Conservation (phyloP, 2,113 vertebrate species). For the Eleginops maclovinus region DNA sequence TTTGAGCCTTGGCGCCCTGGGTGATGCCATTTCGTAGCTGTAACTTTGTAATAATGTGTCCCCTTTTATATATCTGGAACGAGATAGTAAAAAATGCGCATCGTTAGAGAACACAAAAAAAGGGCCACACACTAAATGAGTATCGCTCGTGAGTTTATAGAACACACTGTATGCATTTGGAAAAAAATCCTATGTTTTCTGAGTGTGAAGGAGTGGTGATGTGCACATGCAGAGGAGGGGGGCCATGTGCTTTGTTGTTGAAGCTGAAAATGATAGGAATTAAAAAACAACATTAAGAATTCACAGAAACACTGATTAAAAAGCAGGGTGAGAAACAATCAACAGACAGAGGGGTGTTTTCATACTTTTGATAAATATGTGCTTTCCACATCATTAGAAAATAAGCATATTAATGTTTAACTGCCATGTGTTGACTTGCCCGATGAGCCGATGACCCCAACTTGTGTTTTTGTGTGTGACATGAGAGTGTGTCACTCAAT, state of each 20-base stretch:
- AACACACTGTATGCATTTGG: background rate
- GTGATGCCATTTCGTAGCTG: constrained; percentile 36
- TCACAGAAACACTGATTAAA: background rate
- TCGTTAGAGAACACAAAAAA: background rate
- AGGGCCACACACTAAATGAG: background rate
- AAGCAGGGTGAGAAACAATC: background rate
- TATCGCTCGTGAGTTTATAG: background rate
- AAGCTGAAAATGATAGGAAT: background rate
- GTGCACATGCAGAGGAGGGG: background rate
- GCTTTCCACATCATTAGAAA: background rate
- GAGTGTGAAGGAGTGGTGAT: constrained; percentile 2
- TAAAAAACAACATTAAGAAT: too few relatives aligned
- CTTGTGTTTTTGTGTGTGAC: constrained; percentile 13
- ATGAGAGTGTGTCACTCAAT: background rate
- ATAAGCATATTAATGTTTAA: constrained; percentile 64
- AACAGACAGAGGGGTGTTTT: background rate
- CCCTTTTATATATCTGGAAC: background rate
- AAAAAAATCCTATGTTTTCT: background rate
- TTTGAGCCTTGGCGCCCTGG: constrained; percentile 31
- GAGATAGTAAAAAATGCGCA: background rate
- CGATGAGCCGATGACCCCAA: constrained; percentile 64
- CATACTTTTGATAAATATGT: background rate
- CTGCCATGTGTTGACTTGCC: constrained; percentile 54
- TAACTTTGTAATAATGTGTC: constrained; percentile 12
- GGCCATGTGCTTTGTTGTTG: background rate